phyloP scores from a whole-genome alignment of 30 jellyfish, hydroid and myxozoan genomes.

The Hydra vulgaris region DNA sequence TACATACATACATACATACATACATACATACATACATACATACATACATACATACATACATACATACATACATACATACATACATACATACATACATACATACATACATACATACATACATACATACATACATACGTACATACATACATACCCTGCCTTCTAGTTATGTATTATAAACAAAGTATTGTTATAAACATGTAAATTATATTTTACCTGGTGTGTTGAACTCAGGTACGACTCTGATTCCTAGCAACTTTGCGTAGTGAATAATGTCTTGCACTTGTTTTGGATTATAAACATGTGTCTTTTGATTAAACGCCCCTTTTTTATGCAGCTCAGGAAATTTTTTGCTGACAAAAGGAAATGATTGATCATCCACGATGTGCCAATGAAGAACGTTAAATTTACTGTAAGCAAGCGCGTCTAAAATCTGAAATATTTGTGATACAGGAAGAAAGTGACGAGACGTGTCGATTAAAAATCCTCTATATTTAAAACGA shows the following conservation, averaged over 20 bases:
- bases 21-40: no score
- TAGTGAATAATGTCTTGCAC: conserved; percentile 50
- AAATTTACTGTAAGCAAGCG: conserved; percentile 70
- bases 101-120: no score
- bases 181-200: no score
- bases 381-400: conserved; percentile 83
- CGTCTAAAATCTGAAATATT: conserved; percentile 52
- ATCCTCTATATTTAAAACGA: conserved; percentile 67
- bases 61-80: no score
- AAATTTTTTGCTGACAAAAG: conserved; percentile 69
- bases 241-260: conserved; percentile 68
- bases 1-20: no score
- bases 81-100: no score
- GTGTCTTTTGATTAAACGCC: conserved; percentile 44
- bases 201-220: conserved; percentile 45
- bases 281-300: conserved; percentile 62
- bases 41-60: no score
- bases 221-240: conserved; percentile 79
- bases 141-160: no score
- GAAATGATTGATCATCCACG: conserved; percentile 86
- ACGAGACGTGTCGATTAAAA: conserved; percentile 82
- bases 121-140: no score
- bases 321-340: conserved; percentile 68
- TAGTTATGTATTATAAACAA: no score
- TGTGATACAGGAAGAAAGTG: conserved; percentile 52